A percentile compares a stretch with the other conserved stretches of the same genome.
Evolutionary conservation across 35 echinoderm and acorn worm species (phyloP).

Genomic region (Ophioderma brevispina): DNA sequence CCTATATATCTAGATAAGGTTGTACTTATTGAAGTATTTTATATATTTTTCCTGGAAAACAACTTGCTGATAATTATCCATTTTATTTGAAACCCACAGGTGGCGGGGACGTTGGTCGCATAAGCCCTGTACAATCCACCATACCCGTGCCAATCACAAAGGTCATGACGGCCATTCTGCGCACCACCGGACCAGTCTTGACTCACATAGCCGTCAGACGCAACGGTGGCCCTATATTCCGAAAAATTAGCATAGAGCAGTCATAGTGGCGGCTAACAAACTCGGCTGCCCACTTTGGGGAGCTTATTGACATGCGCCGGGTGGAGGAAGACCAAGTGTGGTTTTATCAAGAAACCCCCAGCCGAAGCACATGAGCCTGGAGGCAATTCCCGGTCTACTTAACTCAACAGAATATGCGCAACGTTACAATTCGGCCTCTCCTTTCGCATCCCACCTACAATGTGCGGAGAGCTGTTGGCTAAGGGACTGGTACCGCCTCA

Average conservation of each 20-base stretch:
- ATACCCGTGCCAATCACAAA: neutral
- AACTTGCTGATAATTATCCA: neutral
- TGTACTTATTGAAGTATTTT: too few relatives aligned
- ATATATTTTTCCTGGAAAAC: too few relatives aligned
- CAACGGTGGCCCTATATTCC: neutral
- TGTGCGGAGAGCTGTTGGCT: neutral
- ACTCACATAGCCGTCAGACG: neutral
- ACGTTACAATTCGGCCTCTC: neutral
- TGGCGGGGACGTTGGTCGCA: neutral
- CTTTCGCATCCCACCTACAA: neutral
- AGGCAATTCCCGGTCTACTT: neutral
- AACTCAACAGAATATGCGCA: neutral
- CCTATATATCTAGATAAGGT: too few relatives aligned
- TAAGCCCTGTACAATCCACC: neutral
- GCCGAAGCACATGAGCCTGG: neutral
- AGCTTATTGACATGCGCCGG: neutral
- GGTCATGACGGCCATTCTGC: neutral
- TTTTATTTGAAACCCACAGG: conserved; percentile 5
- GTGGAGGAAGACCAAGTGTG: neutral
- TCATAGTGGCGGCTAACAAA: neutral
- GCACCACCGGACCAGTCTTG: neutral
- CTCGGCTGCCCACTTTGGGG: neutral
- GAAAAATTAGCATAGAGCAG: neutral
- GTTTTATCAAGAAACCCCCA: neutral
- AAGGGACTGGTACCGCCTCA: neutral